These are phyloP conservation scores for Camelus dromedarius DNA, from an alignment of 2,113 vertebrate genomes.

Conservation along the genomic window DNA sequence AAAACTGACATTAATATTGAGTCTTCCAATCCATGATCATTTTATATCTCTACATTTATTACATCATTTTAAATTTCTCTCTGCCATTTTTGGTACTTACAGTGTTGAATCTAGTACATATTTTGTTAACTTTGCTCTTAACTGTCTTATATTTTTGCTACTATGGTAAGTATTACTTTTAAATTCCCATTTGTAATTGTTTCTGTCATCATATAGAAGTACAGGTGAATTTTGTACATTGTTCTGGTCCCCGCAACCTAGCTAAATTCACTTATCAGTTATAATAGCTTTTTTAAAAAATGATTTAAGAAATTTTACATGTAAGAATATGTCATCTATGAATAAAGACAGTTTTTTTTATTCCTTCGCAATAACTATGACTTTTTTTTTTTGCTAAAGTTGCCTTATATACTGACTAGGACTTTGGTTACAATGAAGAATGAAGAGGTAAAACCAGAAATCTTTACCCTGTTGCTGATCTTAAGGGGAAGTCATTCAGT, in stretches of 20 bases:
- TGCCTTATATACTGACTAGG: neutral
- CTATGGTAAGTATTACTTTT: neutral
- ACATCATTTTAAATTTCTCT: neutral
- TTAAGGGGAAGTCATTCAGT: neutral
- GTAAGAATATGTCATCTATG: neutral
- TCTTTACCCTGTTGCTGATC: neutral
- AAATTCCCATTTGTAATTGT: neutral
- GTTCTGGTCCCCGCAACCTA: neutral
- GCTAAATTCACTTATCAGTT: neutral
- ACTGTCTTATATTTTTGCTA: neutral
- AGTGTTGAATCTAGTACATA: neutral
- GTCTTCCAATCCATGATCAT: neutral
- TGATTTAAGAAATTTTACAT: neutral
- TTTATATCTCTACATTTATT: neutral
- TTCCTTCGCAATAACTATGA: neutral
- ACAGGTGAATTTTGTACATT: neutral
- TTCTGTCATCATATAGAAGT: neutral
- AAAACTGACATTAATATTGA: neutral
- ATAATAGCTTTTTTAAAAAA: neutral
- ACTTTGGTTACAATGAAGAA: neutral
- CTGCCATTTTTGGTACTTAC: neutral
- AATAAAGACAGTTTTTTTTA: neutral
- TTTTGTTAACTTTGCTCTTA: neutral
- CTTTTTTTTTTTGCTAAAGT: neutral
- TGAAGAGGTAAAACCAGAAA: neutral